These are phyloP conservation scores for Lutjanus campechanus DNA, from an alignment of 2,797 vertebrate genomes.

Conservation along the genomic window DNA sequence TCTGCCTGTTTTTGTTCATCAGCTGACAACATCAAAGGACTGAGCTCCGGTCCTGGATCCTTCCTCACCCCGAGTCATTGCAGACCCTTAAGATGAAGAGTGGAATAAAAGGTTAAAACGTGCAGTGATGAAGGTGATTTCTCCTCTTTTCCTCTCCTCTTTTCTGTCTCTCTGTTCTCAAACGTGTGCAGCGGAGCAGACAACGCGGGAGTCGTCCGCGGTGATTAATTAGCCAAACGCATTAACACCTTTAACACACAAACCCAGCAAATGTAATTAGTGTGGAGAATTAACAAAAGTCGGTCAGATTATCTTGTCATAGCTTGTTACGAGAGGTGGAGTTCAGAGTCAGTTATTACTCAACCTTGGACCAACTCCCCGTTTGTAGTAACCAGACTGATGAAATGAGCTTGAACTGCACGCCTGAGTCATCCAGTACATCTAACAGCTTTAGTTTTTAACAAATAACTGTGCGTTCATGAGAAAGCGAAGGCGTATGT, in stretches of 20 bases:
- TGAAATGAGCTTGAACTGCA: constrained; percentile 10
- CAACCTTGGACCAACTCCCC: constrained; percentile 38
- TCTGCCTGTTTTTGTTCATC: constrained; percentile 46
- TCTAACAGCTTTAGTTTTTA: background rate
- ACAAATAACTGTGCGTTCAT: background rate
- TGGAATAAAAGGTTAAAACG: constrained; percentile 18
- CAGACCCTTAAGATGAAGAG: constrained; percentile 47
- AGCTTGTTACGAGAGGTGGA: constrained; percentile 65
- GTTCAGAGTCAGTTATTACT: constrained; percentile 53
- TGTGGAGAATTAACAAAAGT: constrained; percentile 56
- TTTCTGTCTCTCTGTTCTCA: background rate
- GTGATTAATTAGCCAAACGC: constrained; percentile 63
- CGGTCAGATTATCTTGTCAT: constrained; percentile 64
- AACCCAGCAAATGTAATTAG: constrained; percentile 66
- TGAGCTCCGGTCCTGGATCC: constrained; percentile 6
- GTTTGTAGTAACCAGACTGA: constrained; percentile 7
- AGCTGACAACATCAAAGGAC: constrained; percentile 38
- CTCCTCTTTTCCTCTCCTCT: background rate
- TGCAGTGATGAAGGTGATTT: constrained; percentile 9
- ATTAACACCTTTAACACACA: constrained; percentile 65
- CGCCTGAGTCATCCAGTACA: background rate
- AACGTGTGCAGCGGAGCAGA: constrained; percentile 9
- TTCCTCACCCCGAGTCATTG: constrained; percentile 18
- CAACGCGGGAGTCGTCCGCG: constrained; percentile 16
- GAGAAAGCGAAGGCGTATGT: background rate